Evolutionary conservation across 2,797 vertebrate genomes (phyloP).

Genomic region (Chelonia mydas): DNA sequence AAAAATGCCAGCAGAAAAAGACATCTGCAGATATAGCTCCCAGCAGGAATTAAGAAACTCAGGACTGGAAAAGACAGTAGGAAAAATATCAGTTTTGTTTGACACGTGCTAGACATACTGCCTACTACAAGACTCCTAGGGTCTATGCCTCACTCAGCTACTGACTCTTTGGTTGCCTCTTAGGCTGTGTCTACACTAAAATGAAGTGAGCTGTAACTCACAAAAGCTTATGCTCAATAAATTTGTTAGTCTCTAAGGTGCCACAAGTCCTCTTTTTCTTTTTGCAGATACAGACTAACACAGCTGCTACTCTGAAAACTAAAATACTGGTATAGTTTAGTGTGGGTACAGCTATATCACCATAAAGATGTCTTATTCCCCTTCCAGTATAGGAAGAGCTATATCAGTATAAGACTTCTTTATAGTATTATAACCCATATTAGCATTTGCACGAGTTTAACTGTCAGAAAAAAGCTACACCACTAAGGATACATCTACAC

Average conservation of each 20-base stretch:
- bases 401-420: neutral
- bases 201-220: neutral
- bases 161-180: neutral
- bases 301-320: neutral
- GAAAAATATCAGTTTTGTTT: neutral
- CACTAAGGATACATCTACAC: too few species aligned
- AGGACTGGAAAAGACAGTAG: neutral
- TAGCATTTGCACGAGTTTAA: neutral
- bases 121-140: neutral
- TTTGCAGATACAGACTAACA: too few species aligned
- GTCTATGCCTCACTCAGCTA: neutral
- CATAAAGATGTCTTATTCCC: neutral
- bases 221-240: too few species aligned
- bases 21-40: neutral
- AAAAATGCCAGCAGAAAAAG: neutral
- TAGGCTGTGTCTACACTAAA: neutral
- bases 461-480: neutral
- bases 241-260: too few species aligned
- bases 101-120: too few species aligned
- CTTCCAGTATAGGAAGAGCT: neutral
- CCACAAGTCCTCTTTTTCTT: too few species aligned
- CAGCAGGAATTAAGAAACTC: neutral
- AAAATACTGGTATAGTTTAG: neutral
- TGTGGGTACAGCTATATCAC: neutral
- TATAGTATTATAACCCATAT: neutral